Percentiles rank a stretch among this genome's conserved stretches.
These are phyloP conservation scores for Zaprionus vittiger DNA, from an alignment of 1,140 invertebrate species.

Conservation along the genomic window DNA sequence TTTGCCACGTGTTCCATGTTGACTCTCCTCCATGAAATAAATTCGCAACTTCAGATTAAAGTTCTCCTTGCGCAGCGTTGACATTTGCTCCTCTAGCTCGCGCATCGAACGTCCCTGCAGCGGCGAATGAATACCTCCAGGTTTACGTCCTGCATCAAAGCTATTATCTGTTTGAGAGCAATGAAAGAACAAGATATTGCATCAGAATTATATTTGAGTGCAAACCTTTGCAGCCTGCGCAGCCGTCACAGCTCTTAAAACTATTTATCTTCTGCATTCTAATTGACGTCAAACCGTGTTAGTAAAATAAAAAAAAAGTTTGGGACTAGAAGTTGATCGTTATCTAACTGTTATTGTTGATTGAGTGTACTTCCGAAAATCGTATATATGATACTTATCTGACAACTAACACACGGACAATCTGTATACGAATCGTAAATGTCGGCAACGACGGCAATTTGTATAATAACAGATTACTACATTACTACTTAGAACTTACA, in stretches of 20 bases:
- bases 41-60: constrained; percentile 95
- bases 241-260: constrained; percentile 6
- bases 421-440: too few species aligned
- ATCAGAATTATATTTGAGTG: not conserved
- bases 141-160: constrained; percentile 58
- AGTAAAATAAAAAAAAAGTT: constrained; percentile 28
- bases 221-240: constrained; percentile 1
- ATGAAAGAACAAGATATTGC: not conserved
- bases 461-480: too few species aligned
- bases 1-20: constrained; percentile 49
- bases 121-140: constrained; percentile 82
- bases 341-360: constrained; percentile 22
- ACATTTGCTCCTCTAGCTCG: constrained; percentile 95
- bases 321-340: constrained; percentile 8
- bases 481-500: constrained; percentile 57
- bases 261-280: constrained; percentile 1
- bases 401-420: constrained; percentile 21
- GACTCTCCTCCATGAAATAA: constrained; percentile 93
- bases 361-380: constrained; percentile 32
- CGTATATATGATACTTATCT: constrained; percentile 14
- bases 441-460: too few species aligned
- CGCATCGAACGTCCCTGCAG: constrained; percentile 90
- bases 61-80: constrained; percentile 93
- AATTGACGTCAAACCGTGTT: constrained; percentile 10
- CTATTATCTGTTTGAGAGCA: constrained; percentile 52